Base-by-base conservation (phyloP, 2,113 vertebrate species). In the Gnathonemus longibarbis region DNA sequence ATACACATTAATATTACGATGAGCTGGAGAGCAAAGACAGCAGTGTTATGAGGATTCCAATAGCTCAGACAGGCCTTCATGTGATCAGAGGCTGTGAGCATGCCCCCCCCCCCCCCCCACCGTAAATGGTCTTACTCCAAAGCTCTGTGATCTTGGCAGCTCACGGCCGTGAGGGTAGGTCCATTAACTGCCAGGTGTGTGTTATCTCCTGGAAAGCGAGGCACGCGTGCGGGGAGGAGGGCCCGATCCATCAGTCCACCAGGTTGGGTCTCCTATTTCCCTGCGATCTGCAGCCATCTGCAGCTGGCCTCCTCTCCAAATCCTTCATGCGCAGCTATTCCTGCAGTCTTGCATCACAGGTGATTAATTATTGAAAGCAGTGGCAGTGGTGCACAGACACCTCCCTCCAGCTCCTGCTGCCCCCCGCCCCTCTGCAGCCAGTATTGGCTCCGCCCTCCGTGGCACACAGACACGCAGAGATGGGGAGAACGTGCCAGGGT, bases 291-390 rank as follows among this genome's bases (percentile, higher is more conserved):
- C 58, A 45, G 39, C 19, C 13, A 27, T 70, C 62, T 49, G 39
- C 58, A 8, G 39, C 56, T n/a, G 53, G 56, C 19, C 27, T 42
- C 27, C 52, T 17, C 35, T 45, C 42, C 58, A 53, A 66, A 48
- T 74, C 42, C 2, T 42, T 88, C 42, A 70, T 35, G 62, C 10
- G 58, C 88, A 74, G 88, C 88, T 70, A 66, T 88, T 88, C 45
- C 46, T 88, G 39, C 42, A 48, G 35, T 70, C 39, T 48, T 49
- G 58, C 45, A 48, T 88, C 88, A 13, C 19, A 31, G 24, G 62
- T 66, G 56, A 74, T 88, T 66, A 88, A 88, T 70, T 70, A 88
- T 88, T 88, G 88, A 74, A 70, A 8, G 85, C 85, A 35, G 17
- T 49, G 48, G 50, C 45, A 39, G 88, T 21, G 62, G 88, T 53